Percentiles rank a stretch among this genome's conserved stretches.
phyloP scores from a whole-genome alignment of 2,113 vertebrate species.

The Zosterops hypoxanthus region DNA sequence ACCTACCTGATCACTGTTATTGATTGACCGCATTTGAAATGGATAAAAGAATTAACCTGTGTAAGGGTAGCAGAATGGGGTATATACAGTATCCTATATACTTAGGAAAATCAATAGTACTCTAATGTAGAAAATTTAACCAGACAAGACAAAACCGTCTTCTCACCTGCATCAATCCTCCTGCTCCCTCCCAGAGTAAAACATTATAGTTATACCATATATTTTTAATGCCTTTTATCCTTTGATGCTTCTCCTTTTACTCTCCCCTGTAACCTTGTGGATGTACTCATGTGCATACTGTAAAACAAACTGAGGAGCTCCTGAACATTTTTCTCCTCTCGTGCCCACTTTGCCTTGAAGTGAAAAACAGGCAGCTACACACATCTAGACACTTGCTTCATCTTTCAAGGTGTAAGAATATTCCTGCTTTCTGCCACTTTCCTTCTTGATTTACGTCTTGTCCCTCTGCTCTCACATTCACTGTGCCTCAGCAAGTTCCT shows the following conservation, averaged over 20 bases:
- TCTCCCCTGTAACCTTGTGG: not conserved
- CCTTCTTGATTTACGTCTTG: not conserved
- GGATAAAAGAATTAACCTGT: slow-evolving; percentile 74
- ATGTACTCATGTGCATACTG: not conserved
- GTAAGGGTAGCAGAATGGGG: slow-evolving; percentile 55
- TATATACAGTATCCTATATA: slow-evolving; percentile 62
- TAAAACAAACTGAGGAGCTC: not conserved
- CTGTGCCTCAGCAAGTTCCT: not conserved
- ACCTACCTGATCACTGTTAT: slow-evolving; percentile 74
- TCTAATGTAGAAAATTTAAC: slow-evolving; percentile 64
- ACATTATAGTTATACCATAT: not conserved
- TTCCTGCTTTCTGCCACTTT: not conserved
- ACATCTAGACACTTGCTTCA: not conserved
- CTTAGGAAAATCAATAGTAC: slow-evolving; percentile 65
- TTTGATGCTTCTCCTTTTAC: not conserved
- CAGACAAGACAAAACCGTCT: slow-evolving; percentile 4
- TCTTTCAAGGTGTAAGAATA: not conserved
- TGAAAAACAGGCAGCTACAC: not conserved
- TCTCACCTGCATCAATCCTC: not conserved
- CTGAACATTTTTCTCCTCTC: not conserved
- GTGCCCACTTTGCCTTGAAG: not conserved
- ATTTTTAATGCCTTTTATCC: not conserved
- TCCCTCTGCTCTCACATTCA: not conserved
- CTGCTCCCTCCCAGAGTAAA: not conserved
- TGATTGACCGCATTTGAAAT: slow-evolving; percentile 66